Evolutionary conservation across 2,888 invertebrate species (phyloP), one percentile per base, ranked within the genome.

Genomic region (Euspilapteryx auroguttella): DNA sequence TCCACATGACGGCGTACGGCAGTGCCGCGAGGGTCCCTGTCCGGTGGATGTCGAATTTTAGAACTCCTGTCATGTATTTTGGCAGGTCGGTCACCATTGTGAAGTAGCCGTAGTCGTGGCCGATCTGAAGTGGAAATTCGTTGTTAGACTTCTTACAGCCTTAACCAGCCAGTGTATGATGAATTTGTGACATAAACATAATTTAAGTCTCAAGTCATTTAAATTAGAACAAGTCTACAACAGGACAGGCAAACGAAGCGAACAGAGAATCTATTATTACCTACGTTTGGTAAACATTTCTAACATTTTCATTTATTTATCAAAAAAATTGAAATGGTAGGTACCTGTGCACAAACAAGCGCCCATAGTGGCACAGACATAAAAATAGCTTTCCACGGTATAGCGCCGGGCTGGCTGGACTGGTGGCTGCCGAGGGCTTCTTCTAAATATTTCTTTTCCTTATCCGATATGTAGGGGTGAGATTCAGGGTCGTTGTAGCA

Each of bases 381-480:
- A 10, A 86, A 58, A 28, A 90, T 86, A 0, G 77, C 75, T 41
- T 71, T 79, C 87, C 89, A 89, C 0, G 89, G 89, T 14, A 85
- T 84, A 0, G 81, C 69, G 1, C 80, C 79, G 4, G 82, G 65
- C 33, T 73, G 69, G 36, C 76, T 75, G 36, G 65, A 69, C 21
- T 69, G 68, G 33, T 71, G 73, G 14, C 62, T 64, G 14, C 85
- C 81, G 29, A 89, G 62, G 29, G 85, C 82, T 45, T 82, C 80
- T 41, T 79, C 73, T 10, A 88, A 56, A 45, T 80, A 87, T 24
- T 81, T 79, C 49, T 80, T 81, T 50, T 89, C 89, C 32, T 80
- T 75, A 30, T 85, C 83, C 27, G 82, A 80, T 37, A 87, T 88
- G 48, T 80, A 87, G 0, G 89, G 89, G 61, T 89, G 88, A 2